Evolutionary conservation across 92 coral and sea anemone genomes (phyloP).

Genomic region (Phenganax subtilis): DNA sequence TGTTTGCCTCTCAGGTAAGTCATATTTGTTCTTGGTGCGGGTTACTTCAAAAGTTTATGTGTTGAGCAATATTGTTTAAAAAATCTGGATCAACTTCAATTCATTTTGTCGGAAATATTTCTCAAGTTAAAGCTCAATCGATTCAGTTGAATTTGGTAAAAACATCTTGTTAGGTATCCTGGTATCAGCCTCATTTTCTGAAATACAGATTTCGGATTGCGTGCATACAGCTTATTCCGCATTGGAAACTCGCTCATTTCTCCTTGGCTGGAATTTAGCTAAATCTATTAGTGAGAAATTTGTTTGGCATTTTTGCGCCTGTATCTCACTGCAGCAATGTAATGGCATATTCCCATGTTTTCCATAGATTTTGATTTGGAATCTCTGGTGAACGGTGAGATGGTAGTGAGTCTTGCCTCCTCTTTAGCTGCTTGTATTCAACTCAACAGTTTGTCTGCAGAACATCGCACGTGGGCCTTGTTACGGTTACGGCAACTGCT

Average conservation of each 20-base stretch:
- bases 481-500: slow-evolving; percentile 78
- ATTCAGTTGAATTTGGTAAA: neutral
- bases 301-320: neutral
- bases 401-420: slow-evolving; percentile 88
- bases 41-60: no score
- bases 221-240: no score
- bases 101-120: no score
- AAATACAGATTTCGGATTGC: no score
- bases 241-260: no score
- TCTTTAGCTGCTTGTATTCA: slow-evolving; percentile 92
- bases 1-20: slow-evolving; percentile 79
- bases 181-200: no score
- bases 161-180: neutral
- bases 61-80: no score
- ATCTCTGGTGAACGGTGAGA: slow-evolving; percentile 70
- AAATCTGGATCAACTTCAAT: no score
- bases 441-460: slow-evolving; percentile 80
- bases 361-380: slow-evolving; percentile 81
- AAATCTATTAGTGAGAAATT: no score
- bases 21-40: neutral
- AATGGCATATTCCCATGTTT: neutral
- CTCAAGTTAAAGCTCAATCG: neutral
- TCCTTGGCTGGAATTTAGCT: no score
- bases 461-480: slow-evolving; percentile 98
- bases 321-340: neutral